phyloP scores from a whole-genome alignment of 2,888 invertebrate species.

The Branchinecta sandiegonensis region DNA sequence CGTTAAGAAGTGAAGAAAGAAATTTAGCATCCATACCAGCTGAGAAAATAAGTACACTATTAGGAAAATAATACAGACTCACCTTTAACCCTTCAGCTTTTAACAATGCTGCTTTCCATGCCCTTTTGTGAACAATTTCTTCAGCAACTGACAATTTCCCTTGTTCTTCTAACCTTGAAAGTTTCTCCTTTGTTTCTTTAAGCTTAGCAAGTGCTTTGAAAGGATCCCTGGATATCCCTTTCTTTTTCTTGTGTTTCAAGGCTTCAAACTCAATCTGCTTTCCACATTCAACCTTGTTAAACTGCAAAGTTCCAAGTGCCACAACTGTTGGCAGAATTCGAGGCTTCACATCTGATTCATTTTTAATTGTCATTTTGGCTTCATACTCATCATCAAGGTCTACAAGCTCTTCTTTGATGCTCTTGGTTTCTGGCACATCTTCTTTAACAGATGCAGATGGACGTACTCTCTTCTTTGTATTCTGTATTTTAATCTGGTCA shows the following conservation, averaged over 20 bases:
- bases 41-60: no score
- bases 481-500: no score
- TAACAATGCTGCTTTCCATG: slow-evolving; percentile 7
- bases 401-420: no score
- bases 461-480: no score
- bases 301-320: background rate
- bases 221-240: background rate
- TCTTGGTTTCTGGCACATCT: no score
- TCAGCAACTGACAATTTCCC: slow-evolving; percentile 3
- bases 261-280: background rate
- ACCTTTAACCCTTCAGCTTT: slow-evolving; percentile 12
- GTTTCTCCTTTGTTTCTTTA: slow-evolving; percentile 9
- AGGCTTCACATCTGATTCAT: no score
- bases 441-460: no score
- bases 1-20: no score
- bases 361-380: no score
- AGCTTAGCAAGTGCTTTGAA: slow-evolving; percentile 12
- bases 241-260: background rate
- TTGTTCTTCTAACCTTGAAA: background rate
- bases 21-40: no score
- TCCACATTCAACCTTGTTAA: slow-evolving; percentile 14
- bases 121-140: background rate
- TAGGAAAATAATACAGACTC: background rate
- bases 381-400: no score
- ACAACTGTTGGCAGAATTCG: no score